Conservation (phyloP, 35 echinoderm and acorn worm species). For the Eucidaris tribuloides region DNA sequence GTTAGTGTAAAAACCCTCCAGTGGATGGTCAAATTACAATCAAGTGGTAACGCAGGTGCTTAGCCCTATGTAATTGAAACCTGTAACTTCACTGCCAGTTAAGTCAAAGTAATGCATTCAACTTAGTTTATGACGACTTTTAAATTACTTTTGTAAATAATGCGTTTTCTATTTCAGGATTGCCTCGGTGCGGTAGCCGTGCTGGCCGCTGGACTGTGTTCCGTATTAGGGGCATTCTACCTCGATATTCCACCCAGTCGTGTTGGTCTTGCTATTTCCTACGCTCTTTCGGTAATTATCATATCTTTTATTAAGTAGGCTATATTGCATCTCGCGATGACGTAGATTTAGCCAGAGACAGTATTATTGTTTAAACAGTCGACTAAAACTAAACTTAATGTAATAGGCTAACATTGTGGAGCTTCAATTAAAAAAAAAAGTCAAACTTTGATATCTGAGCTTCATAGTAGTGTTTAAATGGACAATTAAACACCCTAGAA, state of each 20-base stretch:
- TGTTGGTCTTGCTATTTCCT: slow-evolving; percentile 40
- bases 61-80: no score
- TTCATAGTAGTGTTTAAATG: no score
- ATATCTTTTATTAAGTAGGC: not conserved
- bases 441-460: not conserved
- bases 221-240: not conserved
- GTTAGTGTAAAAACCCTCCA: not conserved
- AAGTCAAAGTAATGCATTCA: not conserved
- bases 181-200: not conserved
- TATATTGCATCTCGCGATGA: not conserved
- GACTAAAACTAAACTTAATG: not conserved
- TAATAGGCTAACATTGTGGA: not conserved
- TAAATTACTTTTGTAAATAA: not conserved
- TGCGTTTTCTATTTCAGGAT: slow-evolving; percentile 10
- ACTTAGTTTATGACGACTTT: not conserved
- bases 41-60: no score
- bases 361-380: not conserved
- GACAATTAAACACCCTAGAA: no score
- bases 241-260: slow-evolving; percentile 22
- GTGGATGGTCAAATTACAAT: not conserved
- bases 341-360: not conserved
- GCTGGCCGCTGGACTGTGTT: not conserved
- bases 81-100: no score
- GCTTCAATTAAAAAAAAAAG: not conserved
- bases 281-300: slow-evolving; percentile 37